Conservation (phyloP, 2,113 vertebrate genomes). For the Thymallus thymallus region DNA sequence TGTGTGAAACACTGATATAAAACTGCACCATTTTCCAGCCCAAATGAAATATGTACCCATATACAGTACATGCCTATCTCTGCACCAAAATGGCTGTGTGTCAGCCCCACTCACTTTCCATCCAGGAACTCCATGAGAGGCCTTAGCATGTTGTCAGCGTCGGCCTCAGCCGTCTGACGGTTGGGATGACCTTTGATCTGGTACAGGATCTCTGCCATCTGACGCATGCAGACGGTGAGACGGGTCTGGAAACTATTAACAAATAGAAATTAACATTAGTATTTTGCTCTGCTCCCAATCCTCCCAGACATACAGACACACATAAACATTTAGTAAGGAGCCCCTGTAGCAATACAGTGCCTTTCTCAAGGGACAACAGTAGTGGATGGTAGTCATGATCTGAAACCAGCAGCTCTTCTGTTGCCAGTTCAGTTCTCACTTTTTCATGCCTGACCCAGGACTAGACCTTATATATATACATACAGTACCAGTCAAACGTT, state of each 20-base stretch:
- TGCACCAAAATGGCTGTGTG: not conserved
- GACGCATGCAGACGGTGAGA: conserved; percentile 87
- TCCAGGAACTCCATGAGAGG: conserved; percentile 98
- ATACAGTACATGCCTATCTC: not conserved
- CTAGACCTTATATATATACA: too few species aligned
- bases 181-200: conserved; percentile 92
- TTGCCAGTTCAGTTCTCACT: too few species aligned
- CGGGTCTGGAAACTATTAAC: conserved; percentile 83
- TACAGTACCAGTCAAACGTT: too few species aligned
- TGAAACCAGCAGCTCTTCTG: too few species aligned
- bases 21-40: not conserved
- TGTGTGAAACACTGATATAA: not conserved
- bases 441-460: too few species aligned
- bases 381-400: too few species aligned
- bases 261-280: too few species aligned
- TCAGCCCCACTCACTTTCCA: conserved; percentile 80
- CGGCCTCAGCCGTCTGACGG: conserved; percentile 85
- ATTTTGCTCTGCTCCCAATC: too few species aligned
- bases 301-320: too few species aligned
- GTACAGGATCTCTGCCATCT: conserved; percentile 90
- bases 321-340: too few species aligned
- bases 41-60: not conserved
- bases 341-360: too few species aligned
- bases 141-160: conserved; percentile 86
- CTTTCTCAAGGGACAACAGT: too few species aligned